These are phyloP conservation scores for Cantharis lateralis DNA, from an alignment of 2,888 invertebrate species.

Conservation along the genomic window DNA sequence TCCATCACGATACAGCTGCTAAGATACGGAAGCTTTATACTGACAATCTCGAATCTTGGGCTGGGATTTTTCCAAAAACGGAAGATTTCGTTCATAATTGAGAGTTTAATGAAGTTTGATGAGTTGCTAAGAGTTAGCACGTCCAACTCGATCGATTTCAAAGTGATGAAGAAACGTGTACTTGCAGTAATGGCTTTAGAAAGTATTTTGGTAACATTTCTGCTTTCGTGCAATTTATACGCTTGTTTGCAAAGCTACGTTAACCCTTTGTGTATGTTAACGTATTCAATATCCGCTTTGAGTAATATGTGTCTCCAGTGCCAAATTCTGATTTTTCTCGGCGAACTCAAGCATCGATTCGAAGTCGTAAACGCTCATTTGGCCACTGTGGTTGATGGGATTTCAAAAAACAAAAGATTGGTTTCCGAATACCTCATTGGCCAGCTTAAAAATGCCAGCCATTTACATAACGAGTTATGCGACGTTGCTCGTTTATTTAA, in stretches of 20 bases:
- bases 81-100: background rate
- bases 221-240: background rate
- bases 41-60: background rate
- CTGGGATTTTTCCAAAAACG: background rate
- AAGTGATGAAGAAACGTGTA: background rate
- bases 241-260: background rate
- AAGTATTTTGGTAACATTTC: background rate
- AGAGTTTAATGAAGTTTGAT: background rate
- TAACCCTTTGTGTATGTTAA: background rate
- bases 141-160: background rate
- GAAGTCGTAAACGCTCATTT: background rate
- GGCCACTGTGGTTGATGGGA: background rate
- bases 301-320: conserved; percentile 1
- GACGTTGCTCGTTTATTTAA: conserved; percentile 2
- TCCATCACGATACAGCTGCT: background rate
- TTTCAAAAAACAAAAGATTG: background rate
- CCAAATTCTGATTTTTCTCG: conserved; percentile 2
- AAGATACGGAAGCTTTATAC: background rate
- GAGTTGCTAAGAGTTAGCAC: background rate
- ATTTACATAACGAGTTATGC: conserved; percentile 8
- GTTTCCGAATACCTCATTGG: background rate
- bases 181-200: background rate
- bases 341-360: conserved; percentile 4
- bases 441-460: conserved; percentile 1
- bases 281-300: background rate